Base-by-base conservation (phyloP, 64 coral and sea anemone species). In the Stichodactyla helianthus region DNA sequence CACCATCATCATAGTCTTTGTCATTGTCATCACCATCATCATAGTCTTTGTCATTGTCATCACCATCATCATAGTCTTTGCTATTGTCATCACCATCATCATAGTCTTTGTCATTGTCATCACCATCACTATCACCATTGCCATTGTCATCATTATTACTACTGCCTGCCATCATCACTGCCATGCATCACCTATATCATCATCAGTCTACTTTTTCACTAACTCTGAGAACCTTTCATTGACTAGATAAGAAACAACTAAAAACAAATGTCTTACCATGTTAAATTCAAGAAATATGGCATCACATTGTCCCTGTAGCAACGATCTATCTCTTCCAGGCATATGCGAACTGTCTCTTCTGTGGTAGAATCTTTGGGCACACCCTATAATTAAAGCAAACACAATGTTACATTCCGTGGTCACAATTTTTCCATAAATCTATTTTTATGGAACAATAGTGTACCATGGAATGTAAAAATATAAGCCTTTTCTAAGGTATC, bases 241-340 rank as follows among this genome's bases (percentile, higher is more conserved):
- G 35, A 44, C 35, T 44, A 44, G 35, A 44, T 44, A 44, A 44
- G 35, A 44, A 44, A 44, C 35, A 44, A 44, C 35, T 44, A 18
- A 60, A 16, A 17, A 60, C 13, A 60, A 60, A 81, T 53, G 6
- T 19, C 50, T 74, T n/a, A 98, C 95, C 95, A 98, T n/a, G 93
- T 98, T 55, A 98, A 88, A 80, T 98, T 98, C 17, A 98, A 86
- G 54, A 98, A 98, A 53, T 98, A 98, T 54, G 95, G 95, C n/a
- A 98, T 89, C 26, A 90, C 14, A 55, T 98, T 98, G 62, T 98
- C 95, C 87, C 93, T 91, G 64, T 94, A 92, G 52, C 95, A 98
- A 10, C 95, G 89, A 88, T 98, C 95, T 50, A 98, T 44, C 51
- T 94, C 95, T 80, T 91, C 95, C 79, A 98, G 88, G 83, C 95